Conservation (phyloP, 2,888 invertebrate species). For the Idaea aversata region DNA sequence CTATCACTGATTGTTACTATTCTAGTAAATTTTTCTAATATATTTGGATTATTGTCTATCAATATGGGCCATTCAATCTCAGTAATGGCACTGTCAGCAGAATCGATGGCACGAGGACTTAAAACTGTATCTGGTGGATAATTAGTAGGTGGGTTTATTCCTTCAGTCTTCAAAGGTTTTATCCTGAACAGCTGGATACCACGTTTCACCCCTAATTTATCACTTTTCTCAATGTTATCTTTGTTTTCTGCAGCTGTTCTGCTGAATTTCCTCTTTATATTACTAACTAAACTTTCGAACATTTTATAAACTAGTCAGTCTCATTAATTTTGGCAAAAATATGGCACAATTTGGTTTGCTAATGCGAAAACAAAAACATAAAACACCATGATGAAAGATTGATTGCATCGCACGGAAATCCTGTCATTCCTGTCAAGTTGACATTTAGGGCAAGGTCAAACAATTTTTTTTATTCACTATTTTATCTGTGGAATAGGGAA, state of each 20-base stretch:
- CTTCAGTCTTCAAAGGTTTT: conserved; percentile 54
- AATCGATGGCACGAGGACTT: conserved; percentile 78
- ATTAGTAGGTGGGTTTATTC: conserved; percentile 38
- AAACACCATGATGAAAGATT: conserved; percentile 19
- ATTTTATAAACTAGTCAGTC: conserved; percentile 73
- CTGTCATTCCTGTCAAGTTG: conserved; percentile 61
- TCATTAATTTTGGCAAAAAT: conserved; percentile 62
- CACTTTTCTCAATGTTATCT: conserved; percentile 42
- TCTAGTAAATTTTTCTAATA: conserved; percentile 73
- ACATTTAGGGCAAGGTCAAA: conserved; percentile 73
- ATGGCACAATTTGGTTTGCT: conserved; percentile 59
- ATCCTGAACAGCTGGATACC: conserved; percentile 59
- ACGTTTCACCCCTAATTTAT: conserved; percentile 58
- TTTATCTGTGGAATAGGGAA: conserved; percentile 33
- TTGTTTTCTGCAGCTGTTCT: conserved; percentile 54
- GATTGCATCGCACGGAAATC: conserved; percentile 26
- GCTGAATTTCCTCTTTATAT: conserved; percentile 67
- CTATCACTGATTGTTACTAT: conserved; percentile 58
- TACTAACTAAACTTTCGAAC: conserved; percentile 69
- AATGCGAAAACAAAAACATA: conserved; percentile 37
- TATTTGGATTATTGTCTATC: conserved; percentile 69
- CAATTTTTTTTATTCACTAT: conserved; percentile 52
- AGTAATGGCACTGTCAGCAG: conserved; percentile 64
- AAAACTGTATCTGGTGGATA: conserved; percentile 67
- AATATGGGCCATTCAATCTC: conserved; percentile 80